A percentile compares a stretch with the other conserved stretches of the same genome.
Evolutionary conservation across 2,888 invertebrate species (phyloP).

Genomic region (Cheilosia variabilis): DNA sequence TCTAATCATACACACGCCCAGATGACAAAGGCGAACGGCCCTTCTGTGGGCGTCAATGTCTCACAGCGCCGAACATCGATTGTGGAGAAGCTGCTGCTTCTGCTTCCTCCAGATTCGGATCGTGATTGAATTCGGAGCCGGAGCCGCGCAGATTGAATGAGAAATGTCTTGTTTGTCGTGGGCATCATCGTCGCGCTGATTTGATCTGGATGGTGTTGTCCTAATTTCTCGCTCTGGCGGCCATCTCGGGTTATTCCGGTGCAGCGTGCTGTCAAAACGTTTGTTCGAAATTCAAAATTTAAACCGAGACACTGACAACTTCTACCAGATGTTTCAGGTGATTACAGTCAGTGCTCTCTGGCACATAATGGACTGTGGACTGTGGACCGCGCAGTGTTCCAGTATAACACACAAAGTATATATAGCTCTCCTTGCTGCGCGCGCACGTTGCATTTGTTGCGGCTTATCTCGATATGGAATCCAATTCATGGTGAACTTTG

Average conservation of each 20-base stretch:
- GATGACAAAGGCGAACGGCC: slow-evolving; percentile 49
- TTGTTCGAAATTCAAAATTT: slow-evolving; percentile 60
- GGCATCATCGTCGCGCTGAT: slow-evolving; percentile 60
- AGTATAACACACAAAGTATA: slow-evolving; percentile 64
- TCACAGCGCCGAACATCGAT: slow-evolving; percentile 28
- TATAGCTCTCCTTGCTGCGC: slow-evolving; percentile 14
- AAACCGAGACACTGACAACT: slow-evolving; percentile 60
- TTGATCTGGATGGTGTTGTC: slow-evolving; percentile 68
- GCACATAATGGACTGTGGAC: slow-evolving; percentile 51
- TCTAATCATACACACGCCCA: slow-evolving; percentile 60
- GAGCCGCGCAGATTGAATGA: slow-evolving; percentile 41
- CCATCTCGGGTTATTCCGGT: slow-evolving; percentile 23
- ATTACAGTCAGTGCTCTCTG: slow-evolving; percentile 44
- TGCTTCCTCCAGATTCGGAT: slow-evolving; percentile 34
- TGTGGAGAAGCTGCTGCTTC: neutral
- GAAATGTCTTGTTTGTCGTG: slow-evolving; percentile 70
- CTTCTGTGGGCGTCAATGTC: slow-evolving; percentile 56
- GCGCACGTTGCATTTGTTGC: slow-evolving; percentile 44
- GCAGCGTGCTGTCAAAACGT: slow-evolving; percentile 62
- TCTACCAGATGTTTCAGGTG: slow-evolving; percentile 62
- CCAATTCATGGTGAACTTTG: slow-evolving; percentile 72
- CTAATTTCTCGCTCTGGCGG: slow-evolving; percentile 65
- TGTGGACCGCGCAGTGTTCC: slow-evolving; percentile 26
- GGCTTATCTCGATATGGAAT: slow-evolving; percentile 73
- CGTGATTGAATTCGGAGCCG: slow-evolving; percentile 64